Evolutionary conservation across 2,888 invertebrate species (phyloP), one percentile per base, ranked within the genome.

Genomic region (Dasypolia templi): DNA sequence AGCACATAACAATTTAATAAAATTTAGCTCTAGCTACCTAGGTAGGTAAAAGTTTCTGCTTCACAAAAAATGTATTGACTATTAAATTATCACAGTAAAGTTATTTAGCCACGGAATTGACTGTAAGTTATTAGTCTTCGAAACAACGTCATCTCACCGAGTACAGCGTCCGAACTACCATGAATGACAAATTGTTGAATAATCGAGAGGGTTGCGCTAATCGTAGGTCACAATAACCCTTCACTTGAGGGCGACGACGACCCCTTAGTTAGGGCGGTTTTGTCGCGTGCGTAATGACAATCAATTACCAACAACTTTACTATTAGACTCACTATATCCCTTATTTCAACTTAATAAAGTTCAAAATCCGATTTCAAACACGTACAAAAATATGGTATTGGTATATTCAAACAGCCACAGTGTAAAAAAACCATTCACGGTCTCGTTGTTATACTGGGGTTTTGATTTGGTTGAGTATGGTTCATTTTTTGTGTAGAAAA

Each of bases 241-340:
- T 86, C 82, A 87, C 86, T 90, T 86, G 86, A 92, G 94, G 95
- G 94, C 39, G 72, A 91, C 67, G 86, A 86, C 90, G 90, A 91
- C 93, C 86, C 84, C 76, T 85, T 84, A 78, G 79, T 90, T 89
- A 89, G 92, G 94, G 88, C 85, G 87, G 87, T 86, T 82, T 86
- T 85, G 93, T 90, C 94, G 92, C 93, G 94, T 94, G 94, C 92
- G 88, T 90, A 92, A 83, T 88, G 85, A 89, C 89, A 91, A 91
- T 91, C 83, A 88, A 81, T 65, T 75, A 84, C 72, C 81, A 82
- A 79, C 84, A 64, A 82, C 42, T 70, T 73, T 63, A 58, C 0
- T 1, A 67, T 69, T 68, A 63, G 66, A 69, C 58, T 55, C 3
- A 51, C 35, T 39, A 42, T 72, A 19, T 67, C 58, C 76, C 77